Evolutionary conservation across 2,888 invertebrate species (phyloP), one percentile per base, ranked within the genome.

Genomic region (Deilephila porcellus): DNA sequence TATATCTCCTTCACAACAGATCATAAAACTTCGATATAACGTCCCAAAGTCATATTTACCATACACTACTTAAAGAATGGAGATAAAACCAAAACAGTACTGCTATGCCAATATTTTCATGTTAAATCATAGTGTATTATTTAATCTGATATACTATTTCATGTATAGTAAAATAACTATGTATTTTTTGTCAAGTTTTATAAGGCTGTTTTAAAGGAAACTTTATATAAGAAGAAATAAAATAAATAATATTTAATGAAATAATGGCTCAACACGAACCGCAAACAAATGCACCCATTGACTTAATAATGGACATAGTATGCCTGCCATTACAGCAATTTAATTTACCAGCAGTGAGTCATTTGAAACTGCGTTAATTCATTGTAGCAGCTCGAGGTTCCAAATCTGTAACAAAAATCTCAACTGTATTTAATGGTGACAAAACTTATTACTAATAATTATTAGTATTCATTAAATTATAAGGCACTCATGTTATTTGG

Each of bases 301-400:
- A 86, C 87, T 88, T 87, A 89, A 84, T 86, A 88, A 90, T 90
- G 85, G 79, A 88, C 86, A 87, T 86, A 86, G 88, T 90, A 91
- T 91, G 90, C 92, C 92, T 91, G 92, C 91, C 93, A 90, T 88
- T 85, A 88, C 82, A 85, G 84, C 83, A 85, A 84, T 87, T 86
- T 86, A 89, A 86, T 90, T 91, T 91, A 93, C 93, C 91, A 93
- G 92, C 92, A 92, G 87, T 87, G 90, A 86, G 91, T 89, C 85
- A 86, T 87, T 83, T 87, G 88, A 86, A 90, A 89, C 88, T 91
- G 90, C 85, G 81, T 88, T 85, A 88, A 83, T 83, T 90, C 88
- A 86, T 86, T 90, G 86, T 86, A 87, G 88, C 85, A 84, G 85
- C 81, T 83, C 77, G 81, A 76, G 71, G 81, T 85, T 88, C 85